These are phyloP conservation scores for Cynaeus angustus DNA, from an alignment of 2,888 invertebrate species.

Conservation along the genomic window DNA sequence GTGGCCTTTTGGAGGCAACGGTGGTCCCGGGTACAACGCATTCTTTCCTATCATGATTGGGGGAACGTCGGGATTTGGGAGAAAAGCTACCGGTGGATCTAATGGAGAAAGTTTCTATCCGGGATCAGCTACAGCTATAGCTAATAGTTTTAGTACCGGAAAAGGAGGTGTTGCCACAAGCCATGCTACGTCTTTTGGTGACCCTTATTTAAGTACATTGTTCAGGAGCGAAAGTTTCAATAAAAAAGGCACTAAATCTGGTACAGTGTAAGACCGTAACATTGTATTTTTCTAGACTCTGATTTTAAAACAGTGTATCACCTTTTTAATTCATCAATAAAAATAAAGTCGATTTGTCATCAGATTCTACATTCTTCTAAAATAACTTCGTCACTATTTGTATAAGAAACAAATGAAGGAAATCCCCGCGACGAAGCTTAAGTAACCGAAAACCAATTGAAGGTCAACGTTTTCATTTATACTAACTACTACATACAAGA, in stretches of 20 bases:
- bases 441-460: slow-evolving; percentile 36
- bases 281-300: slow-evolving; percentile 44
- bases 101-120: slow-evolving; percentile 71
- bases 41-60: slow-evolving; percentile 81
- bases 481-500: slow-evolving; percentile 42
- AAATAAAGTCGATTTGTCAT: slow-evolving; percentile 35
- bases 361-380: slow-evolving; percentile 6
- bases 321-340: slow-evolving; percentile 18
- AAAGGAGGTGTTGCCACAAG: slow-evolving; percentile 82
- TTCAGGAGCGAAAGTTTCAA: slow-evolving; percentile 63
- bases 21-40: slow-evolving; percentile 70
- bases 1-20: slow-evolving; percentile 62
- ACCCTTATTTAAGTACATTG: slow-evolving; percentile 72
- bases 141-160: slow-evolving; percentile 83
- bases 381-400: slow-evolving; percentile 24
- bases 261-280: slow-evolving; percentile 55
- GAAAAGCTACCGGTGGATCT: slow-evolving; percentile 62
- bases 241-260: slow-evolving; percentile 48
- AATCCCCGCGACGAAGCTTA: slow-evolving; percentile 27
- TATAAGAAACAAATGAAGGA: slow-evolving; percentile 23
- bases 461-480: slow-evolving; percentile 40
- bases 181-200: slow-evolving; percentile 82
- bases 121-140: slow-evolving; percentile 80
- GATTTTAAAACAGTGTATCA: slow-evolving; percentile 9
- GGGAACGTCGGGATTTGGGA: slow-evolving; percentile 62